These are phyloP conservation scores for Oreochromis niloticus DNA, from an alignment of 2,113 vertebrate genomes.

Conservation along the genomic window DNA sequence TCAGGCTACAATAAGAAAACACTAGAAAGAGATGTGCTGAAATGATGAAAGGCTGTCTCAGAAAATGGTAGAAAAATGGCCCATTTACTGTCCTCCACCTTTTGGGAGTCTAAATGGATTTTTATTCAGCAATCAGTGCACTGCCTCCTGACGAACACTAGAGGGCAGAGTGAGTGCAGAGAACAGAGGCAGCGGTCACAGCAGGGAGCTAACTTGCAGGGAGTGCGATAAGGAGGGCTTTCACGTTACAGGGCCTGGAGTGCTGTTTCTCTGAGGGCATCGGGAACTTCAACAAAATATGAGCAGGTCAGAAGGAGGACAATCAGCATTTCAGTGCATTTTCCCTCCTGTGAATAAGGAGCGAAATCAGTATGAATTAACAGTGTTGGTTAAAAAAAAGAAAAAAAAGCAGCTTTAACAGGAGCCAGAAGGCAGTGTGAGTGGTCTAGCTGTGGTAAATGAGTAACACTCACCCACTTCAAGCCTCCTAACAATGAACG, in stretches of 20 bases:
- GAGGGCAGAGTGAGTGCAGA: constrained; percentile 66
- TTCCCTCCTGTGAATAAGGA: not conserved
- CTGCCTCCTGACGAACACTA: constrained; percentile 41
- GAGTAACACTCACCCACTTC: not conserved
- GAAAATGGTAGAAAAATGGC: constrained; percentile 73
- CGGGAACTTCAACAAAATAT: constrained; percentile 24
- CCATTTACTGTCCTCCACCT: constrained; percentile 70
- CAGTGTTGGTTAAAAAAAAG: not conserved
- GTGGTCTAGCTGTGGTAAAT: not conserved
- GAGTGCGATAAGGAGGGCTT: constrained; percentile 47
- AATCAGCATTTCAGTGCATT: constrained; percentile 18
- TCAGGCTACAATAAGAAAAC: constrained; percentile 58
- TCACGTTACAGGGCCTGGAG: constrained; percentile 33
- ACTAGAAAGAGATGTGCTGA: constrained; percentile 53
- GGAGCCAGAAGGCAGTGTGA: not conserved
- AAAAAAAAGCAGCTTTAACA: not conserved
- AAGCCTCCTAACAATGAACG: constrained; percentile 8
- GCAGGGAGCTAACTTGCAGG: constrained; percentile 42
- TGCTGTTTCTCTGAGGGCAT: constrained; percentile 40
- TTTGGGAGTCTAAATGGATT: constrained; percentile 47
- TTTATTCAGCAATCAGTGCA: constrained; percentile 33
- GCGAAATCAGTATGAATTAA: not conserved
- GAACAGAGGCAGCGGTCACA: not conserved
- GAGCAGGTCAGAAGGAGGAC: constrained; percentile 48
- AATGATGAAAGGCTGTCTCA: constrained; percentile 73